These are phyloP conservation scores for Buphagus erythrorhynchus DNA, from an alignment of 2,797 vertebrate species.

Conservation along the genomic window DNA sequence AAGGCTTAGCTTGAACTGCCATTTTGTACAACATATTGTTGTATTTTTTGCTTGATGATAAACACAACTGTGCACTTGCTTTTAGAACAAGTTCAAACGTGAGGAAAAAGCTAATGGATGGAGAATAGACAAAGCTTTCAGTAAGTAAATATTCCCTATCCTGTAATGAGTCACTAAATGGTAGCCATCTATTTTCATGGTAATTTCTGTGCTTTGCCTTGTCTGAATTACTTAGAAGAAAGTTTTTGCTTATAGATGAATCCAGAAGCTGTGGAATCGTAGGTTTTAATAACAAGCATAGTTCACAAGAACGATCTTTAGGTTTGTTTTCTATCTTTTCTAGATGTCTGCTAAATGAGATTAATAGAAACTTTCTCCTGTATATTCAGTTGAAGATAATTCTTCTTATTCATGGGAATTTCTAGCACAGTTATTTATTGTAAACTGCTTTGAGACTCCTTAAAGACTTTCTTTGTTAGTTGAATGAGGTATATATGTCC, in stretches of 20 bases:
- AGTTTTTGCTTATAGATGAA: not conserved
- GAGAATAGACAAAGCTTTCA: slow-evolving; percentile 98
- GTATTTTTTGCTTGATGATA: not conserved
- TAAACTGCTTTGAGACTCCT: not conserved
- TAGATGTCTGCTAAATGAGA: not conserved
- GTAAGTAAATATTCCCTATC: slow-evolving; percentile 78
- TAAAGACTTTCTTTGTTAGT: not conserved
- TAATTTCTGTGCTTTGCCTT: not conserved
- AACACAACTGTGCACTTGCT: slow-evolving; percentile 18
- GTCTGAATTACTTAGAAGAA: not conserved
- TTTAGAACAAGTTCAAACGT: slow-evolving; percentile 98
- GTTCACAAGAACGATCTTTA: not conserved
- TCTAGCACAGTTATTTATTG: not conserved
- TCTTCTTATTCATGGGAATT: not conserved
- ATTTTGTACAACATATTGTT: not conserved
- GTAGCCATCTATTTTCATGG: not conserved
- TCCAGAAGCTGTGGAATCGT: not conserved
- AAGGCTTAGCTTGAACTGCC: not conserved
- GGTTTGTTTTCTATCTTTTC: not conserved
- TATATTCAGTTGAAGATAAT: not conserved
- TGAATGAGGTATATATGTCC: not conserved
- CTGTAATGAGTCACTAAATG: not conserved
- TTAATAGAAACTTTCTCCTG: not conserved
- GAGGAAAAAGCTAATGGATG: slow-evolving; percentile 92
- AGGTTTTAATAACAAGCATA: not conserved